These are phyloP conservation scores for Drosophila santomea DNA, from an alignment of 1,140 invertebrate species.

Conservation along the genomic window DNA sequence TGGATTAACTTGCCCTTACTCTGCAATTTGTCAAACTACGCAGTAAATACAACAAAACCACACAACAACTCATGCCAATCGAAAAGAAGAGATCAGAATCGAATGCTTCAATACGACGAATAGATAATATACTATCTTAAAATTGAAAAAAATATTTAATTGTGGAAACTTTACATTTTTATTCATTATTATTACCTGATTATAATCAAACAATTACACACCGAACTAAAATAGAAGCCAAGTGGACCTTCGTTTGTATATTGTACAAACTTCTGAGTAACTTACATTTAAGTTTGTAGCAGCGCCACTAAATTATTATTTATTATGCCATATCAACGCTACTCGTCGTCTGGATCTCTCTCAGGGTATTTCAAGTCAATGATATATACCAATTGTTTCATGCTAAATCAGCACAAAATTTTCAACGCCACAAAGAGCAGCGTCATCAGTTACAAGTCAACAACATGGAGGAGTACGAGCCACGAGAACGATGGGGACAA, in stretches of 20 bases:
- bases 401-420: conserved; percentile 79
- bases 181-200: too few species aligned
- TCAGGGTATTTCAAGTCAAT: conserved; percentile 45
- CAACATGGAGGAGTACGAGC: conserved; percentile 25
- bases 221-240: too few species aligned
- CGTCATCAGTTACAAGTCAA: conserved; percentile 72
- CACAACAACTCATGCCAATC: conserved; percentile 25
- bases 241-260: too few species aligned
- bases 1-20: conserved; percentile 45
- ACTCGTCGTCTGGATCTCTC: too few species aligned
- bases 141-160: too few species aligned
- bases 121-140: background rate
- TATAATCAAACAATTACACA: too few species aligned
- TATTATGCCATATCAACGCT: background rate
- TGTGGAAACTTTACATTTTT: too few species aligned
- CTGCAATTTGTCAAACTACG: conserved; percentile 68
- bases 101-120: background rate
- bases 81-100: conserved; percentile 2
- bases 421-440: conserved; percentile 68
- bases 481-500: conserved; percentile 50
- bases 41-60: conserved; percentile 34
- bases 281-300: too few species aligned
- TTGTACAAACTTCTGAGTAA: too few species aligned
- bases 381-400: conserved; percentile 55
- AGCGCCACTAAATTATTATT: background rate